Percentiles rank a stretch among this genome's conserved stretches.
These are phyloP conservation scores for Lytechinus variegatus DNA, from an alignment of 35 echinoderm and acorn worm genomes.

Conservation along the genomic window DNA sequence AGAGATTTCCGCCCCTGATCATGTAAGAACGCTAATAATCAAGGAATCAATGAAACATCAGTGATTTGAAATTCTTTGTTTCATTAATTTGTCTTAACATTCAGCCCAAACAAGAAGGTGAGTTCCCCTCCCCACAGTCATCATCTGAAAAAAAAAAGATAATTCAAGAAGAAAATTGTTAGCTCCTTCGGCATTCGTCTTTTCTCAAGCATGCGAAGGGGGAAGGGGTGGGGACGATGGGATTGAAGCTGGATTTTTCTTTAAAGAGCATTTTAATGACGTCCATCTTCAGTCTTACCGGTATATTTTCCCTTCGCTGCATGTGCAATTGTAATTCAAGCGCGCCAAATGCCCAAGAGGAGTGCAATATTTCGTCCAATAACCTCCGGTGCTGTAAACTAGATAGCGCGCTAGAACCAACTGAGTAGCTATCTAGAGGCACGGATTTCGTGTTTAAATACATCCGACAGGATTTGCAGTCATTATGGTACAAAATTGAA, in stretches of 20 bases:
- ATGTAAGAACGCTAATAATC: too few relatives aligned
- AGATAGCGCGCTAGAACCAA: background rate
- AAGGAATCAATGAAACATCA: too few relatives aligned
- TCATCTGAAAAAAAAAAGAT: background rate
- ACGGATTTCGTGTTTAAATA: conserved; percentile 59
- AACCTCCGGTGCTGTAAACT: conserved; percentile 34
- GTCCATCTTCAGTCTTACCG: background rate
- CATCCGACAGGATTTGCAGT: conserved; percentile 37
- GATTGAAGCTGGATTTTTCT: background rate
- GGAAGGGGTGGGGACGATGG: background rate
- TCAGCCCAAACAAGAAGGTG: too few relatives aligned
- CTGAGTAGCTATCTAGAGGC: conserved; percentile 15
- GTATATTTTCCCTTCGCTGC: background rate
- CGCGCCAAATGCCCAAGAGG: conserved; percentile 8
- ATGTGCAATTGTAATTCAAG: conserved; percentile 16
- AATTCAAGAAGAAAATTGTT: background rate
- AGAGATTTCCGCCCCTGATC: too few relatives aligned
- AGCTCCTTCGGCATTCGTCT: background rate
- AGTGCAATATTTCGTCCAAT: conserved; percentile 35
- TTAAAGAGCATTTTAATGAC: conserved; percentile 45
- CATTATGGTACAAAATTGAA: conserved; percentile 51
- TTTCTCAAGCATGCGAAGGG: background rate
- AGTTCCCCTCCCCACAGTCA: background rate
- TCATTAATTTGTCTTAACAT: too few relatives aligned
- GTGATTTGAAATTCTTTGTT: too few relatives aligned